phyloP scores from a whole-genome alignment of 2,797 vertebrate genomes.

The Scleropages formosus region DNA sequence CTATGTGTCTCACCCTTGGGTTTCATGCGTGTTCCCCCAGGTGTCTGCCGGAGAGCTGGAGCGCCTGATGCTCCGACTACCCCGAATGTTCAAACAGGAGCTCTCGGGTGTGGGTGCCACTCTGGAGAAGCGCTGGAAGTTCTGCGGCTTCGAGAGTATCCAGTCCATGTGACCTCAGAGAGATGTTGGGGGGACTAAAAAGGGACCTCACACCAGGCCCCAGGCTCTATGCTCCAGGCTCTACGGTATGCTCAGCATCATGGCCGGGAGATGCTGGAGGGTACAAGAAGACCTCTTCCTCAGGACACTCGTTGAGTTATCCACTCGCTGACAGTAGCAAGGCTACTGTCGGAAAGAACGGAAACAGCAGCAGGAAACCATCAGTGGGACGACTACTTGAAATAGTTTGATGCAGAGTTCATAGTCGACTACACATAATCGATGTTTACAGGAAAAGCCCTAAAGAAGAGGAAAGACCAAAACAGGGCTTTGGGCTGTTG shows the following conservation, averaged over 20 bases:
- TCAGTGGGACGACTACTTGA: constrained; percentile 44
- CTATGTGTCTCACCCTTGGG: neutral
- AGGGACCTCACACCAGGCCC: constrained; percentile 45
- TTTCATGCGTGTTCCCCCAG: constrained; percentile 54
- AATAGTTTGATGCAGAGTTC: constrained; percentile 53
- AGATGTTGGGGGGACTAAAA: constrained; percentile 38
- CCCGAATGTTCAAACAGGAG: constrained; percentile 91
- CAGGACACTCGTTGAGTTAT: neutral
- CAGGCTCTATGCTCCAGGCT: constrained; percentile 41
- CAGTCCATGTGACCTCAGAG: constrained; percentile 73
- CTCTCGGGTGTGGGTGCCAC: constrained; percentile 93
- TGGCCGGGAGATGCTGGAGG: constrained; percentile 37
- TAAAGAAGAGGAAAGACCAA: constrained; percentile 30
- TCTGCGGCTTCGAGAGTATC: constrained; percentile 91
- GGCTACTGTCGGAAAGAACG: constrained; percentile 23
- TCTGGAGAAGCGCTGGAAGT: constrained; percentile 94
- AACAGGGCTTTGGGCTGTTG: constrained; percentile 31
- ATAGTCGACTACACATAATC: constrained; percentile 49
- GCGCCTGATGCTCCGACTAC: constrained; percentile 84
- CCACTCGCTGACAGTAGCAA: neutral
- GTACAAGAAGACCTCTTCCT: constrained; percentile 27
- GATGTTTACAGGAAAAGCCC: constrained; percentile 24
- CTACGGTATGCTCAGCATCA: neutral
- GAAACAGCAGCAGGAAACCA: constrained; percentile 6
- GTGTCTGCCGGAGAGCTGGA: constrained; percentile 89